A percentile compares a stretch with the other conserved stretches of the same genome.
Conservation (phyloP, 92 coral and sea anemone genomes). For the Pocillopora meandrina region DNA sequence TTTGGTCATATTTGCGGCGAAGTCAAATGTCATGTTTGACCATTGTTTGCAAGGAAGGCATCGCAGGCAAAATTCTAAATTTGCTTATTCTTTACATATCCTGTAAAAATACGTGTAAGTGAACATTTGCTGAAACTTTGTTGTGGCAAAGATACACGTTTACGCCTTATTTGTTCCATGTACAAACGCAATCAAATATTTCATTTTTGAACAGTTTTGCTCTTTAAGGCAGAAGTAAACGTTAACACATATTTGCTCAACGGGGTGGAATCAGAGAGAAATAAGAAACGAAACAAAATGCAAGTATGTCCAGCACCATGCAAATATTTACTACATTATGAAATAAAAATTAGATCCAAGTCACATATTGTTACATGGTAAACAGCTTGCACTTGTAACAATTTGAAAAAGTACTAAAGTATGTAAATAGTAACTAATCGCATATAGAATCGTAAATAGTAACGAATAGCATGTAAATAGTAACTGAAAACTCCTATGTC, state of each 20-base stretch:
- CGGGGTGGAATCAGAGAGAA: not conserved
- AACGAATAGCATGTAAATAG: no score
- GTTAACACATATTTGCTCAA: no score
- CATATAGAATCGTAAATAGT: no score
- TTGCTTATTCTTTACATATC: no score
- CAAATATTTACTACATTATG: not conserved
- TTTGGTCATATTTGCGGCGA: not conserved
- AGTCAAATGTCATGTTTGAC: not conserved
- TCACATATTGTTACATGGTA: not conserved
- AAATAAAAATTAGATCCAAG: not conserved
- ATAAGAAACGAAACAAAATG: not conserved
- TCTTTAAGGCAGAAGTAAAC: no score
- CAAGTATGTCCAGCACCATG: not conserved
- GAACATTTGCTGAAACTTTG: no score
- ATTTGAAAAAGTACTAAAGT: not conserved
- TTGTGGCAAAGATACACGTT: no score
- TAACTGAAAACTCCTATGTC: no score
- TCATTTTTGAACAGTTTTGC: no score
- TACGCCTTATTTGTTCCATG: no score
- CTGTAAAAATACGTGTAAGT: no score
- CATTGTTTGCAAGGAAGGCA: not conserved
- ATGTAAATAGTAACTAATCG: not conserved
- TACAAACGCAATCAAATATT: no score
- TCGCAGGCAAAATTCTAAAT: not conserved
- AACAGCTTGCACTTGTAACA: not conserved